These are phyloP conservation scores for Mesoligia furuncula DNA, from an alignment of 2,888 invertebrate species.

Conservation along the genomic window DNA sequence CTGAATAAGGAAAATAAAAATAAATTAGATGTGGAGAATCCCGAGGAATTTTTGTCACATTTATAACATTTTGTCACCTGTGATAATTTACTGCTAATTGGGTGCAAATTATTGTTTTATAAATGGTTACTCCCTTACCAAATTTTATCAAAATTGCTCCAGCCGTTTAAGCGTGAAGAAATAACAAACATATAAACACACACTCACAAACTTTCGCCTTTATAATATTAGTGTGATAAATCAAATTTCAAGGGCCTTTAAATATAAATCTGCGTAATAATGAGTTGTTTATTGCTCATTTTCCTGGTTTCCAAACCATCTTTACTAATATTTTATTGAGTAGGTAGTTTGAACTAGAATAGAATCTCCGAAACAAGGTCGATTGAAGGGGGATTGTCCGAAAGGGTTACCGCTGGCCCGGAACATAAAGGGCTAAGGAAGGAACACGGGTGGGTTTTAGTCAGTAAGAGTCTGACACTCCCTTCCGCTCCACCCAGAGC, in stretches of 20 bases:
- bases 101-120: background rate
- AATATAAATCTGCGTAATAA: conserved; percentile 1
- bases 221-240: background rate
- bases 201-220: too few species aligned
- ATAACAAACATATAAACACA: too few species aligned
- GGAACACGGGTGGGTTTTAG: too few species aligned
- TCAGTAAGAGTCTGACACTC: too few species aligned
- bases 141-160: too few species aligned
- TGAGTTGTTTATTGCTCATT: background rate
- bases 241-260: conserved; percentile 21
- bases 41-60: too few species aligned
- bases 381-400: too few species aligned
- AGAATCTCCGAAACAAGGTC: conserved; percentile 2
- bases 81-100: background rate
- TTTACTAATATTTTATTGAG: background rate
- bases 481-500: too few species aligned
- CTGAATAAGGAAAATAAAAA: conserved; percentile 1
- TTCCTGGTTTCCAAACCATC: conserved; percentile 11
- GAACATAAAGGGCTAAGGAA: too few species aligned
- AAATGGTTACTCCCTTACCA: background rate
- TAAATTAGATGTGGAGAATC: conserved; percentile 11
- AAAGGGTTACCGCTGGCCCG: too few species aligned
- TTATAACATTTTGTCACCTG: conserved; percentile 4
- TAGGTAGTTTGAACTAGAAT: conserved; percentile 6
- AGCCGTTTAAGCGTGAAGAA: too few species aligned